Evolutionary conservation across 1,140 invertebrate species (phyloP).

Genomic region (Ceratina calcarata): DNA sequence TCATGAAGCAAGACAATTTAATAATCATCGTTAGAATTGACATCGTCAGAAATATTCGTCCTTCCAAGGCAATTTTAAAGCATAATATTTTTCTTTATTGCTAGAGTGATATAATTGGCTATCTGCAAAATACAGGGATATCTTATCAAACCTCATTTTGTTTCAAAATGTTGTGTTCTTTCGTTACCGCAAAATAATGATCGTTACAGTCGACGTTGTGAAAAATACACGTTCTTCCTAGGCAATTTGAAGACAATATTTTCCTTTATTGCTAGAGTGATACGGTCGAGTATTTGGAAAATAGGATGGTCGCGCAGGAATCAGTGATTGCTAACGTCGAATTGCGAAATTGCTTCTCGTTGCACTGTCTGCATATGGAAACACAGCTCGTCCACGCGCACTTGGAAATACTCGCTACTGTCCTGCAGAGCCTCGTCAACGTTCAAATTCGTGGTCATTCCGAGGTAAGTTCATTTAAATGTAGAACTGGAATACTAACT

Average conservation of each 20-base stretch:
- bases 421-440: slow-evolving; percentile 83
- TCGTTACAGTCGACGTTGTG: neutral
- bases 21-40: no score
- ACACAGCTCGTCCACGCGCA: slow-evolving; percentile 87
- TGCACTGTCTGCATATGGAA: slow-evolving; percentile 88
- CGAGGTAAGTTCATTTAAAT: slow-evolving; percentile 80
- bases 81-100: neutral
- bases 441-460: slow-evolving; percentile 83
- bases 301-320: slow-evolving; percentile 87
- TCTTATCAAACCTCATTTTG: no score
- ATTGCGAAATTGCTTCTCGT: slow-evolving; percentile 85
- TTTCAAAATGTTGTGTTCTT: no score
- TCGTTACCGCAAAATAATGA: no score
- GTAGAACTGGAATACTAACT: no score
- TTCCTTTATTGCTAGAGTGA: slow-evolving; percentile 72
- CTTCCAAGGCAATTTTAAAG: neutral
- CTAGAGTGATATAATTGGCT: no score
- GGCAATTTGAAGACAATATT: neutral
- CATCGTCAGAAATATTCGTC: neutral
- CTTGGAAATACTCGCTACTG: slow-evolving; percentile 84
- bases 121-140: no score
- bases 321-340: slow-evolving; percentile 87
- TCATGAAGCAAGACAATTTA: no score
- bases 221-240: neutral
- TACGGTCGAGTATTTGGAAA: slow-evolving; percentile 85